phyloP scores from a whole-genome alignment of 2,797 vertebrate genomes.

The Oreochromis mossambicus region DNA sequence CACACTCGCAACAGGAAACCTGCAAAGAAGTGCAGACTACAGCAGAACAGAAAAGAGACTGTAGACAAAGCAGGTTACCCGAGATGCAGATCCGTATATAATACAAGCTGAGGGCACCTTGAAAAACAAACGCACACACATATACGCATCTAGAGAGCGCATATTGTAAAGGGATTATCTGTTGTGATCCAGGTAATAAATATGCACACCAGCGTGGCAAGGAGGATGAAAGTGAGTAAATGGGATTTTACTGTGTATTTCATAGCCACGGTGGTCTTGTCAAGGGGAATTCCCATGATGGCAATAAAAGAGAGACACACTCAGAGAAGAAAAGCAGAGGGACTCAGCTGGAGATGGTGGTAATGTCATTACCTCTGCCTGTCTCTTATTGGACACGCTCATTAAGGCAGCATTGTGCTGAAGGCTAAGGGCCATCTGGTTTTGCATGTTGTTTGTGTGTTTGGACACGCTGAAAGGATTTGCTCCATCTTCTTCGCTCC shows the following conservation, averaged over 20 bases:
- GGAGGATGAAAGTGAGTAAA: conserved; percentile 7
- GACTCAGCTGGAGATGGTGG: conserved; percentile 51
- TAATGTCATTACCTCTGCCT: conserved; percentile 49
- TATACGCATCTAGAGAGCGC: neutral
- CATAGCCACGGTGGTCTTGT: conserved; percentile 10
- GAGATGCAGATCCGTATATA: conserved; percentile 41
- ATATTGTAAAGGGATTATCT: conserved; percentile 44
- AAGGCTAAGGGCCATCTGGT: conserved; percentile 31
- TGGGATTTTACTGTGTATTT: conserved; percentile 14
- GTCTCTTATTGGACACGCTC: conserved; percentile 34
- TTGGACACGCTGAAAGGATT: neutral
- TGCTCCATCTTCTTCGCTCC: neutral
- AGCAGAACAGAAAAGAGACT: conserved; percentile 17
- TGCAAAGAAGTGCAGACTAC: conserved; percentile 24
- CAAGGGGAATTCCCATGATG: conserved; percentile 34
- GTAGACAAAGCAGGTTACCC: conserved; percentile 28
- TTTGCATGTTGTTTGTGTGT: conserved; percentile 10
- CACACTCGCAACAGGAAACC: conserved; percentile 41
- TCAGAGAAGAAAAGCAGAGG: neutral
- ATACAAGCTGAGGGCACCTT: conserved; percentile 61
- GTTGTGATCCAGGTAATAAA: conserved; percentile 29
- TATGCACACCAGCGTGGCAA: neutral
- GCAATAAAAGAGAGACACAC: conserved; percentile 1
- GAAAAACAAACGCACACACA: conserved; percentile 4
- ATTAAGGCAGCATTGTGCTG: neutral